A percentile compares a stretch with the other conserved stretches of the same genome.
These are phyloP conservation scores for Bemisia tabaci DNA, from an alignment of 1,140 invertebrate genomes.

Conservation along the genomic window DNA sequence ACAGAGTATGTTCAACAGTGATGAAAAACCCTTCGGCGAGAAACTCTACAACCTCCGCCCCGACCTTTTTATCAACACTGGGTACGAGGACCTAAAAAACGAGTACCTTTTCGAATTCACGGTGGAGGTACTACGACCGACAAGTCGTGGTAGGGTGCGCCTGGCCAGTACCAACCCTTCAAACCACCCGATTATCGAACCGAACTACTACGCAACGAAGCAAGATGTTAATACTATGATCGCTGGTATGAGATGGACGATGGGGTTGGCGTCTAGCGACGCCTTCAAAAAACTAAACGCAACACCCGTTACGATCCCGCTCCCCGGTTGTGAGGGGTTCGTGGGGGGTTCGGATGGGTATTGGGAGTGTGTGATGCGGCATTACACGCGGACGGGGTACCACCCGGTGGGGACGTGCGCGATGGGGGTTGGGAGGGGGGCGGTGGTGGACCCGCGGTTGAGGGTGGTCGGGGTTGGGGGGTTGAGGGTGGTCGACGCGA, in stretches of 20 bases:
- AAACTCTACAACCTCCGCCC: constrained; percentile 50
- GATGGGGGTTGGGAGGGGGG: no score
- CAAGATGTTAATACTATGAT: constrained; percentile 53
- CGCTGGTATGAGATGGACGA: constrained; percentile 20
- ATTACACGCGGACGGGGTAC: no score
- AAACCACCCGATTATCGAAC: constrained; percentile 61
- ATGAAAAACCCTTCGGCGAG: constrained; percentile 3
- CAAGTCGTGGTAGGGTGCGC: constrained; percentile 50
- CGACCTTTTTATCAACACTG: constrained; percentile 19
- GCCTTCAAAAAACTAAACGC: constrained; percentile 37
- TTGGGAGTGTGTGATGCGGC: no score
- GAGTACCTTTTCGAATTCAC: no score
- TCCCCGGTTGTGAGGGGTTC: constrained; percentile 30
- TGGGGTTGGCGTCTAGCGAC: no score
- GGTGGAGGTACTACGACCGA: constrained; percentile 42
- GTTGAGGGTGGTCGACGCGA: no score
- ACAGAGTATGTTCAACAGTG: not conserved
- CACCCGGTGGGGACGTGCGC: no score
- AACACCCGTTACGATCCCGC: not conserved
- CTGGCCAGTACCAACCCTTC: constrained; percentile 46
- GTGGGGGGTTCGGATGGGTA: constrained; percentile 44
- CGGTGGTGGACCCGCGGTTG: no score
- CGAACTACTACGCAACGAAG: constrained; percentile 59
- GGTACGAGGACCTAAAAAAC: not conserved
- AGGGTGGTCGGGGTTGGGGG: constrained; percentile 54